Evolutionary conservation across 1,140 invertebrate species (phyloP).

Genomic region (Portunus trituberculatus): DNA sequence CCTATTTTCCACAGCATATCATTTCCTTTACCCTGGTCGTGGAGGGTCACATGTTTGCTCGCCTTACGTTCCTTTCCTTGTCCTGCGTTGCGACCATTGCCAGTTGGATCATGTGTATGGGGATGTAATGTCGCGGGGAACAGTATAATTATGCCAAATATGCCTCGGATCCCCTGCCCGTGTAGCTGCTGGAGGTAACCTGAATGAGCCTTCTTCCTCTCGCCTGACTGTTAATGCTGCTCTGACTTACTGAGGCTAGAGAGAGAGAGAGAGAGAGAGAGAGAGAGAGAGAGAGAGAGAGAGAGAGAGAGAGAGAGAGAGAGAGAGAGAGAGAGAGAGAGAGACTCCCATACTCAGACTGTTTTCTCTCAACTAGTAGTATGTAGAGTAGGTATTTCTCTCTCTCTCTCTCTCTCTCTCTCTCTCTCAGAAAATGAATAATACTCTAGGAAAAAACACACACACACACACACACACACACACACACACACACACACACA

Average conservation of each 20-base stretch:
- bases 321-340: slow-evolving; percentile 49
- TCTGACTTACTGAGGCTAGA: too few relatives aligned
- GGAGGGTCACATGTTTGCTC: background rate
- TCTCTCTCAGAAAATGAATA: too few relatives aligned
- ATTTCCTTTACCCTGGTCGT: background rate
- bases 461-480: too few relatives aligned
- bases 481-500: too few relatives aligned
- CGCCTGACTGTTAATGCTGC: background rate
- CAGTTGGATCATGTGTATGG: background rate
- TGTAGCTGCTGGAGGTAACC: background rate
- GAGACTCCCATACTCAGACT: too few relatives aligned
- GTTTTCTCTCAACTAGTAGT: too few relatives aligned
- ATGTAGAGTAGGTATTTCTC: too few relatives aligned
- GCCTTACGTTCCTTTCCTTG: background rate
- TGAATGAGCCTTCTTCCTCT: background rate
- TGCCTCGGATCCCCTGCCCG: background rate
- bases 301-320: background rate
- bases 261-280: slow-evolving; percentile 9
- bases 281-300: slow-evolving; percentile 25
- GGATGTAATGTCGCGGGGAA: background rate
- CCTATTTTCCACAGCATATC: too few relatives aligned
- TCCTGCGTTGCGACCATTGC: too few relatives aligned
- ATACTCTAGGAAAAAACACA: too few relatives aligned
- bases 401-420: too few relatives aligned
- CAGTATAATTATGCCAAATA: slow-evolving; percentile 13